Evolutionary conservation across 2,113 vertebrate genomes (phyloP), one percentile per base, ranked within the genome.

Genomic region (Hypomesus transpacificus): DNA sequence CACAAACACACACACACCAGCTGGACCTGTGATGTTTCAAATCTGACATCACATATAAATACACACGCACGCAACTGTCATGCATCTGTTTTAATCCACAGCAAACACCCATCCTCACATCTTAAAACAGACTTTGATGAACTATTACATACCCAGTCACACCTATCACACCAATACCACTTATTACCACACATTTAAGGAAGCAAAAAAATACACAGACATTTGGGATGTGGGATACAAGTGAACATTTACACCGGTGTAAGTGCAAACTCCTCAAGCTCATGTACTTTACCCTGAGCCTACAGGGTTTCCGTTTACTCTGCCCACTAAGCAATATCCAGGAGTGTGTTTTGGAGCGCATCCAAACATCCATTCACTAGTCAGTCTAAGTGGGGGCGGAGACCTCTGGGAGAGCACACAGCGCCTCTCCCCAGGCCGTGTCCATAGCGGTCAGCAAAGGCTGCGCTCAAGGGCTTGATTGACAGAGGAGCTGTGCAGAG

Each of bases 291-390:
- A 54, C 14, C 53, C 53, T 17, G 53, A 14, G 53, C 57, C 26
- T 65, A 34, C 31, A 34, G 31, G 31, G 50, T 54, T 73, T 79
- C 60, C 56, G 21, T 17, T 57, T 76, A 78, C 70, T 34, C 72
- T 78, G 73, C 67, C 14, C 46, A 50, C 63, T 71, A 73, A 73
- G 73, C 74, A 75, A 78, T 68, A 83, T 57, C 22, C 68, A 14
- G 60, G 66, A 80, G 70, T 73, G 76, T 24, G 58, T 75, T 64
- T 70, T 75, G 81, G 82, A 80, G 54, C 16, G 3, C 68, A 71
- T 83, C 82, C 82, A 80, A 71, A 69, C 68, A 66, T 74, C 54
- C 63, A 61, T 75, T 80, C 67, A 68, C 28, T 26, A 69, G 67
- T 26, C 16, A 24, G 14, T 76, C 66, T 74, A 61, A 56, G 73